Evolutionary conservation across 1,140 invertebrate genomes (phyloP), one percentile per base, ranked within the genome.

Genomic region (Penaeus indicus): DNA sequence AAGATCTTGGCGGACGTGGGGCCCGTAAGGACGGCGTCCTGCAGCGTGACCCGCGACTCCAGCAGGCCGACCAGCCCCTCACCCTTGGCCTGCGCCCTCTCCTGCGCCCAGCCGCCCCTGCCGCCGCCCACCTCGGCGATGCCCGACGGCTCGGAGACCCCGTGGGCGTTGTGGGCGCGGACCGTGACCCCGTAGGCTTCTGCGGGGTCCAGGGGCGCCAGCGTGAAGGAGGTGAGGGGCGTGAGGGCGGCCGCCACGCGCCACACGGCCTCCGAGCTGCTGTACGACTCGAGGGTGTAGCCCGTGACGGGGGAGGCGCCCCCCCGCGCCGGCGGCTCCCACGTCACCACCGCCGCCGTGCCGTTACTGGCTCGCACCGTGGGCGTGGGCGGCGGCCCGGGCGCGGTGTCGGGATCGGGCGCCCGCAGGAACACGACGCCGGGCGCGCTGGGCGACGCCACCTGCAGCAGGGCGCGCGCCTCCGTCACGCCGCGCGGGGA

Each of bases 211-310:
- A 91, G 88, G 69, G 78, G 72, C 32, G 84, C 62, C 13, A 91
- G 81, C 38, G 87, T 86, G 83, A 67, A 89, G n/a, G 85, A 38
- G 54, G 90, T 64, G 7, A 18, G 25, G 5, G 79, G 78, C 0
- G 84, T 77, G 32, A 69, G 84, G 69, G 84, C 63, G 54, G 81
- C 77, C 3, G 88, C 87, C 25, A 81, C 63, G 27, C 64, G 25
- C 87, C 90, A 90, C 4, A 86, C 62, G n/a, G 81, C 90, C 16
- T 85, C 90, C 32, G 22, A 21, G 47, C 88, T 90, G 72, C 87
- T 89, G 88, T 90, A 90, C 79, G 84, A 90, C 72, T 90, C 88
- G 22, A 90, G 69, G 61, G 38, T 90, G 63, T 90, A 90, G 60
- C 84, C 79, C 25, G 77, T 90, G n/a, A 90, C 87, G 63, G 89